Percentiles rank a stretch among this genome's conserved stretches.
Conservation (phyloP, 2,797 vertebrate genomes). For the Myotis findleyi region DNA sequence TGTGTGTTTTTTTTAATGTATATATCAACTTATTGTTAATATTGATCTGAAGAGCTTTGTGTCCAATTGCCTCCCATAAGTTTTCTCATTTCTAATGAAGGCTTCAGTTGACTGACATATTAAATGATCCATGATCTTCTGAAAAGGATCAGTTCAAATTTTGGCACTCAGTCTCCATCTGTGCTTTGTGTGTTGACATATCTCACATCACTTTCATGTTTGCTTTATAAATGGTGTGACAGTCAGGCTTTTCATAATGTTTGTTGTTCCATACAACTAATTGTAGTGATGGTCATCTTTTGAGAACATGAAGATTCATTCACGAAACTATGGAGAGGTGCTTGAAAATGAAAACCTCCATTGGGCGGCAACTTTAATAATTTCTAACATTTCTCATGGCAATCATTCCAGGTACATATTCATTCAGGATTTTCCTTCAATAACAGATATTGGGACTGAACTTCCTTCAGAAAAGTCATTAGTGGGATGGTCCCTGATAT, state of each 20-base stretch:
- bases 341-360: constrained; percentile 13
- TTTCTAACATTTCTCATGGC: background rate
- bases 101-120: constrained; percentile 56
- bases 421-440: background rate
- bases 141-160: constrained; percentile 60
- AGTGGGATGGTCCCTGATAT: fast-evolving
- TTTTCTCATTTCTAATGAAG: constrained; percentile 45
- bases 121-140: constrained; percentile 78
- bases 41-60: background rate
- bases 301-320: constrained; percentile 32
- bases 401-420: background rate
- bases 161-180: constrained; percentile 69
- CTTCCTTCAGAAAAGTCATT: background rate
- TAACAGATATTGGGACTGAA: background rate
- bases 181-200: constrained; percentile 69
- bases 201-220: constrained; percentile 54
- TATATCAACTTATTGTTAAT: background rate
- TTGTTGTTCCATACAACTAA: constrained; percentile 61
- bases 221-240: constrained; percentile 56
- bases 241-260: constrained; percentile 33
- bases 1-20: too few relatives aligned
- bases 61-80: constrained; percentile 47
- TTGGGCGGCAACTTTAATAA: background rate
- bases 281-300: constrained; percentile 47
- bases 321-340: background rate